Evolutionary conservation across 2,797 vertebrate genomes (phyloP).

Genomic region (Siniperca scherzeri): DNA sequence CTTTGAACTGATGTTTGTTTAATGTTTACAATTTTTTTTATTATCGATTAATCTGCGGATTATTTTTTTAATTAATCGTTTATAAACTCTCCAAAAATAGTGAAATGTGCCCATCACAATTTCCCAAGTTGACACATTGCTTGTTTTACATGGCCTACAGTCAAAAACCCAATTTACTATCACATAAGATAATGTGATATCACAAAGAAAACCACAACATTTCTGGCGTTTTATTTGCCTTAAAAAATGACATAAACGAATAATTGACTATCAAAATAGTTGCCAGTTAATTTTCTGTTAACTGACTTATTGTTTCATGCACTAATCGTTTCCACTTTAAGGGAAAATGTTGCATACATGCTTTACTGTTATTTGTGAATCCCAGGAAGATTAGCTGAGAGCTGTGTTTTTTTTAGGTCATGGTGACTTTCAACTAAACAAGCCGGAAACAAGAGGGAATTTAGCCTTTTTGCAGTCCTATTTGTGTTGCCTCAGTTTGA

Average conservation of each 20-base stretch:
- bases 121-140: background rate
- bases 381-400: background rate
- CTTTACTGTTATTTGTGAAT: background rate
- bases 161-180: background rate
- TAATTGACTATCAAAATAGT: too few relatives aligned
- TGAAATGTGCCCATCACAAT: too few relatives aligned
- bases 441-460: background rate
- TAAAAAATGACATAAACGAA: too few relatives aligned
- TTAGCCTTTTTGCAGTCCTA: background rate
- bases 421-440: slow-evolving; percentile 20
- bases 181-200: too few relatives aligned
- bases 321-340: too few relatives aligned
- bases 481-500: slow-evolving; percentile 38
- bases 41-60: too few relatives aligned
- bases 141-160: background rate
- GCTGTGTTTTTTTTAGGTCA: slow-evolving; percentile 18
- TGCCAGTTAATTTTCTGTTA: too few relatives aligned
- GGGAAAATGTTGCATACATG: background rate
- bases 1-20: background rate
- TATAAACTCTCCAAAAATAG: too few relatives aligned
- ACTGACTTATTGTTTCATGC: too few relatives aligned
- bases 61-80: too few relatives aligned
- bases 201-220: background rate
- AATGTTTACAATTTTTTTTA: background rate
- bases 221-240: too few relatives aligned